These are phyloP conservation scores for Cataglyphis rosenhaueri DNA, from an alignment of 2,888 invertebrate genomes.

Conservation along the genomic window DNA sequence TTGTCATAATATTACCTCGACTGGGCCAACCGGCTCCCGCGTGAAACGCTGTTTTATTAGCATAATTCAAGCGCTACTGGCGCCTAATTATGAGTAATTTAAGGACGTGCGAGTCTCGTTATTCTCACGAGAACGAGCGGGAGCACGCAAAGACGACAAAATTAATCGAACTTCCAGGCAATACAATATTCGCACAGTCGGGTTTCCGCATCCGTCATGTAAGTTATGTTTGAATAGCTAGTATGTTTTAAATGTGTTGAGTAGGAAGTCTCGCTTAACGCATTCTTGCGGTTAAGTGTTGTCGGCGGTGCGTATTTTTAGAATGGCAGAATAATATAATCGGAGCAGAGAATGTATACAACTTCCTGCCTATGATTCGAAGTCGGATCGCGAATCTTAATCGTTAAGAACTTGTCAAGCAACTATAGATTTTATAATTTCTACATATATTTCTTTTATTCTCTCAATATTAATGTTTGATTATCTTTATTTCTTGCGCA, in stretches of 20 bases:
- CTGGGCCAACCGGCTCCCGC: background rate
- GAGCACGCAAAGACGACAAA: background rate
- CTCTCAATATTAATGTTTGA: background rate
- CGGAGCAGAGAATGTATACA: conserved; percentile 55
- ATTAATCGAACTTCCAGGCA: conserved; percentile 15
- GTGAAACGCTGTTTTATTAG: conserved; percentile 29
- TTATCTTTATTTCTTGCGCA: background rate
- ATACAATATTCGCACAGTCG: conserved; percentile 7
- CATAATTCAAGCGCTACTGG: conserved; percentile 16
- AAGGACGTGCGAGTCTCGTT: conserved; percentile 1
- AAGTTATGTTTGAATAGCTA: background rate
- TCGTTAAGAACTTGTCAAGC: background rate
- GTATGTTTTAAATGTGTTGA: conserved; percentile 24
- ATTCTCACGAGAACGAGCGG: background rate
- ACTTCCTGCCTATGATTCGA: conserved; percentile 46
- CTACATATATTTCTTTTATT: conserved; percentile 1
- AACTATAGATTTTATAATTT: background rate
- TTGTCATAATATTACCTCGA: conserved; percentile 16
- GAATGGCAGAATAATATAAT: conserved; percentile 62
- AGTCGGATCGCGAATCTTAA: conserved; percentile 18
- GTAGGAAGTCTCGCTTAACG: conserved; percentile 64
- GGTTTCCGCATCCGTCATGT: background rate
- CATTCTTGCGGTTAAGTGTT: conserved; percentile 71
- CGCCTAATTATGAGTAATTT: conserved; percentile 27
- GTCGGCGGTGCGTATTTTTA: conserved; percentile 70